Conservation (phyloP, 2,113 vertebrate species). For the Rhynchopsitta pachyrhyncha region DNA sequence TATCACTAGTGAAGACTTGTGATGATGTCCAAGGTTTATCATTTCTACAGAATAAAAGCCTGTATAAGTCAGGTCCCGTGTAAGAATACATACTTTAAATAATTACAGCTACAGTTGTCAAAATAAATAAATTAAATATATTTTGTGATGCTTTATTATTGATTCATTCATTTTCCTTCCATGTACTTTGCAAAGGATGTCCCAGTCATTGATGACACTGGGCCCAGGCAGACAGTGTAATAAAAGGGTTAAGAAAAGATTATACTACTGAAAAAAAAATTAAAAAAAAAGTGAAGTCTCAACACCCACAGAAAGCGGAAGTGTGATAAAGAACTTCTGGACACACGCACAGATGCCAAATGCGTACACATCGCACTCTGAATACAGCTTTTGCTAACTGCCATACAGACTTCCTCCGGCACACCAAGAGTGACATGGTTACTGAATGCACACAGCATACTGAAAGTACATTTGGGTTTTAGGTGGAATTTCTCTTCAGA, state of each 20-base stretch:
- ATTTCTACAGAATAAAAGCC: neutral
- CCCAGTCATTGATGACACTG: neutral
- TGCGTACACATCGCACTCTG: rapidly evolving
- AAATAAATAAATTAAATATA: neutral
- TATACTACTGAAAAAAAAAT: neutral
- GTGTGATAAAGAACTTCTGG: neutral
- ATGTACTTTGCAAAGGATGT: neutral
- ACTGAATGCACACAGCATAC: neutral
- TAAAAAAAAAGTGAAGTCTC: neutral
- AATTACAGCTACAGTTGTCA: neutral
- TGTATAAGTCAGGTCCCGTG: rapidly evolving
- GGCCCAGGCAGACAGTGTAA: neutral
- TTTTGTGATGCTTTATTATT: neutral
- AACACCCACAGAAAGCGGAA: neutral
- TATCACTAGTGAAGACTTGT: neutral
- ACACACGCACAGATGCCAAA: neutral
- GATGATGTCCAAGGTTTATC: neutral
- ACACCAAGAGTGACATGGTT: neutral
- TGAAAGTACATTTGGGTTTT: neutral
- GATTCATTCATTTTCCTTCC: neutral
- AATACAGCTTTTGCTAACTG: neutral
- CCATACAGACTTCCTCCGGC: no score
- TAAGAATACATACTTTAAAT: neutral
- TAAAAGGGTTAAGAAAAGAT: neutral
- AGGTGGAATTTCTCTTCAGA: neutral